These are phyloP conservation scores for Paramormyrops hopkinsi DNA, from an alignment of 2,797 vertebrate genomes.

Conservation along the genomic window DNA sequence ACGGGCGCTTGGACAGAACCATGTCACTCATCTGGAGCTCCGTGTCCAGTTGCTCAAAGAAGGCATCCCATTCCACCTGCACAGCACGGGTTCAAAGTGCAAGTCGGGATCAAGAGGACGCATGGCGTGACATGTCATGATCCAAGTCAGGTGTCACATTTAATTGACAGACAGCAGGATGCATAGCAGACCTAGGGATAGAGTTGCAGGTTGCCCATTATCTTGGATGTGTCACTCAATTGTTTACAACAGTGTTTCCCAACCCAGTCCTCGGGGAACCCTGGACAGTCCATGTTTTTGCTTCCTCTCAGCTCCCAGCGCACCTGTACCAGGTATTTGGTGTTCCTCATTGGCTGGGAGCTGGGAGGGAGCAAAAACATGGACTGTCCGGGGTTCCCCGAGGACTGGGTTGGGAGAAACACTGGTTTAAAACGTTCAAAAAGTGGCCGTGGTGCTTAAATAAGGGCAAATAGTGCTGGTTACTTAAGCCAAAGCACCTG, in stretches of 20 bases:
- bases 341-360: background rate
- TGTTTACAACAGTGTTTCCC: background rate
- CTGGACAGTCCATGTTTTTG: background rate
- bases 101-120: background rate
- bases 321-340: background rate
- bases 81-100: background rate
- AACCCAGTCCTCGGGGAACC: background rate
- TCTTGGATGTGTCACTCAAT: background rate
- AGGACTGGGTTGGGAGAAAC: background rate
- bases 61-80: slow-evolving; percentile 62
- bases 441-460: background rate
- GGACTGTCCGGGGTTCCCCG: background rate
- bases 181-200: background rate
- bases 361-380: background rate
- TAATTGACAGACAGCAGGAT: background rate
- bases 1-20: slow-evolving; percentile 26
- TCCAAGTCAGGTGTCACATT: background rate
- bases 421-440: background rate
- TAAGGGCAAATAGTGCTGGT: background rate
- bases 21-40: slow-evolving; percentile 38
- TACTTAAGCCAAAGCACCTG: background rate
- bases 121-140: background rate
- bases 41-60: slow-evolving; percentile 53
- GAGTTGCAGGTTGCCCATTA: background rate
- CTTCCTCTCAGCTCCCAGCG: background rate